phyloP scores from a whole-genome alignment of 2,113 vertebrate genomes.

The Regulus satrapa region DNA sequence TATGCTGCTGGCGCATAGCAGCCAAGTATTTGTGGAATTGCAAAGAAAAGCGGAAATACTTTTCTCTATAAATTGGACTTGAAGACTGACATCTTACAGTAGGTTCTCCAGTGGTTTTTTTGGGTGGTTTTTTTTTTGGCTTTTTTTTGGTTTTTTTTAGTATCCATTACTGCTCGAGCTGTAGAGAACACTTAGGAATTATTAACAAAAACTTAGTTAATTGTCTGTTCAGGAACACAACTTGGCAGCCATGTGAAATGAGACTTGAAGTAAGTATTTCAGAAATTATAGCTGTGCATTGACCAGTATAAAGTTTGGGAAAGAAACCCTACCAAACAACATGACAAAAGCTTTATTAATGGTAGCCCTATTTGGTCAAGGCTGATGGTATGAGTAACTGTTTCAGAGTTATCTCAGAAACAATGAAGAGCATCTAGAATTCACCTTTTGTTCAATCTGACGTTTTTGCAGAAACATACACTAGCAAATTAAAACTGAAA shows the following conservation, averaged over 20 bases:
- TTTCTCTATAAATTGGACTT: background rate
- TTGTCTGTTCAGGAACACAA: background rate
- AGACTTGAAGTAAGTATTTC: background rate
- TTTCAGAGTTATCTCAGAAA: background rate
- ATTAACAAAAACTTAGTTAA: background rate
- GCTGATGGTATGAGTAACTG: background rate
- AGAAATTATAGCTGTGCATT: background rate
- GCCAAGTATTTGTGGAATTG: background rate
- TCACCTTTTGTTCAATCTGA: background rate
- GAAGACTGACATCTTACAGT: background rate
- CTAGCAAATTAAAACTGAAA: background rate
- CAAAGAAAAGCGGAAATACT: background rate
- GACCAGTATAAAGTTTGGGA: background rate
- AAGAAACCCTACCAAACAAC: background rate
- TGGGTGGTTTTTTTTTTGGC: too few relatives aligned
- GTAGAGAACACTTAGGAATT: background rate
- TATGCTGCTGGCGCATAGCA: accelerated
- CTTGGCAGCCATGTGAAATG: background rate
- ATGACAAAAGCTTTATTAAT: background rate
- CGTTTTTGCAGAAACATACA: background rate
- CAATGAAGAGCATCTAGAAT: background rate
- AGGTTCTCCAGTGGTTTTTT: background rate
- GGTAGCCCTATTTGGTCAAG: background rate
- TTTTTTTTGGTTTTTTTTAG: too few relatives aligned
- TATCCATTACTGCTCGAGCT: background rate